Conservation (phyloP, 2,888 invertebrate genomes). For the Drosophila testacea region DNA sequence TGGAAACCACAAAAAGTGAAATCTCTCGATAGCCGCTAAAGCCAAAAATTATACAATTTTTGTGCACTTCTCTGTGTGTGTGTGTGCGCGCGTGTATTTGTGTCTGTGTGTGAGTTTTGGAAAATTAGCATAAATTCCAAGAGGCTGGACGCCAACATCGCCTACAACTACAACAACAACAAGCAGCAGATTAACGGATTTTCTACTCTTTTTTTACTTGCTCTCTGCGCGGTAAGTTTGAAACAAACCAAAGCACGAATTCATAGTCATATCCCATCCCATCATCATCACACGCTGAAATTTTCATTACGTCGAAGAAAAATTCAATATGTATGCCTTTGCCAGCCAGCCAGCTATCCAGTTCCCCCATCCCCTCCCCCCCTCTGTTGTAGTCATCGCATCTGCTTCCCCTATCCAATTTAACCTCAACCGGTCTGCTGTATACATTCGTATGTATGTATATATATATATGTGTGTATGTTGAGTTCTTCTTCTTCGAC, state of each 20-base stretch:
- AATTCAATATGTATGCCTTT: slow-evolving; percentile 76
- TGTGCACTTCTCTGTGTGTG: slow-evolving; percentile 44
- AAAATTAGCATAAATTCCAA: slow-evolving; percentile 68
- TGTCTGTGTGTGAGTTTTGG: slow-evolving; percentile 42
- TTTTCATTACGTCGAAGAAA: slow-evolving; percentile 77
- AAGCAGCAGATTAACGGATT: slow-evolving; percentile 67
- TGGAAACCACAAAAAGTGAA: slow-evolving; percentile 61
- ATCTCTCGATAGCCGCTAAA: slow-evolving; percentile 45
- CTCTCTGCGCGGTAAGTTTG: slow-evolving; percentile 65
- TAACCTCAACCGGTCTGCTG: slow-evolving; percentile 78
- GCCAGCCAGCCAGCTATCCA: slow-evolving; percentile 41
- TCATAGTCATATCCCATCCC: slow-evolving; percentile 30
- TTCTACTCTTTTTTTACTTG: slow-evolving; percentile 51
- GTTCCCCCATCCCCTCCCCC: slow-evolving; percentile 13
- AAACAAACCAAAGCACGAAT: slow-evolving; percentile 14
- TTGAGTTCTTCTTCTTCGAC: slow-evolving; percentile 69
- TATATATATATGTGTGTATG: slow-evolving; percentile 26
- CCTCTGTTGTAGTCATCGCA: slow-evolving; percentile 36
- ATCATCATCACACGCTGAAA: slow-evolving; percentile 57
- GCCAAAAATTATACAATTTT: slow-evolving; percentile 50
- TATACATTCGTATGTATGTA: slow-evolving; percentile 44
- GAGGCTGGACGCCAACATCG: slow-evolving; percentile 55
- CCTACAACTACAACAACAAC: slow-evolving; percentile 36
- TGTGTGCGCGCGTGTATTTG: slow-evolving; percentile 18
- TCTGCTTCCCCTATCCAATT: slow-evolving; percentile 74